Percentiles rank a stretch among this genome's conserved stretches.
These are phyloP conservation scores for Dicaeum eximium DNA, from an alignment of 2,113 vertebrate species.

Conservation along the genomic window DNA sequence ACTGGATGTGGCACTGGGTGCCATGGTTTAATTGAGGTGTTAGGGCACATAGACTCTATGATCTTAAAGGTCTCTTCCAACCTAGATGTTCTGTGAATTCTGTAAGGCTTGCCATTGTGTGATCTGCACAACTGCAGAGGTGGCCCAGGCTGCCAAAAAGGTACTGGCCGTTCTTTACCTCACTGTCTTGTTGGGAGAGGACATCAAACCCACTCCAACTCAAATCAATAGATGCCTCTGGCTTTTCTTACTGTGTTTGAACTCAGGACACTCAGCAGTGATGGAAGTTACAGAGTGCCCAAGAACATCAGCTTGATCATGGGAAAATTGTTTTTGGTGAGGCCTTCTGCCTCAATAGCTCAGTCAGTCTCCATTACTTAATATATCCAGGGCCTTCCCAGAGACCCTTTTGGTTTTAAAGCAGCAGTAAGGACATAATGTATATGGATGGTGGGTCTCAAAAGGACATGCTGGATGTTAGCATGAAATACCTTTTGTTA, in stretches of 20 bases:
- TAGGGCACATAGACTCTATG: no score
- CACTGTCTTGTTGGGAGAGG: background rate
- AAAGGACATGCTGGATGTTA: background rate
- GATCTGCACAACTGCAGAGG: background rate
- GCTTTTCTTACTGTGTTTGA: background rate
- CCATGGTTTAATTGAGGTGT: no score
- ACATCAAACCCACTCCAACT: background rate
- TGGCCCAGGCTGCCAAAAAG: background rate
- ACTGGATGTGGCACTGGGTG: no score
- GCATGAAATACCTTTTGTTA: background rate
- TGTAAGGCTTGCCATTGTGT: rapidly evolving
- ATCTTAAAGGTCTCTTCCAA: no score
- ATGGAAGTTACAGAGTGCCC: background rate
- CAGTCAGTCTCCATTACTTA: background rate
- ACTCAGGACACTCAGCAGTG: background rate
- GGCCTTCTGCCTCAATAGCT: background rate
- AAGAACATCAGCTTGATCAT: background rate
- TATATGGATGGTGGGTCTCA: background rate
- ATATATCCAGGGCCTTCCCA: background rate
- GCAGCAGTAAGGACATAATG: background rate
- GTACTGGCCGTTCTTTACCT: background rate
- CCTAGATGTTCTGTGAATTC: no score
- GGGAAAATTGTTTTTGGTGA: background rate
- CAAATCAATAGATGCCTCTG: background rate
- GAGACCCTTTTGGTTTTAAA: background rate